Evolutionary conservation across 2,888 invertebrate species (phyloP).

Genomic region (Augochlorella aurata): DNA sequence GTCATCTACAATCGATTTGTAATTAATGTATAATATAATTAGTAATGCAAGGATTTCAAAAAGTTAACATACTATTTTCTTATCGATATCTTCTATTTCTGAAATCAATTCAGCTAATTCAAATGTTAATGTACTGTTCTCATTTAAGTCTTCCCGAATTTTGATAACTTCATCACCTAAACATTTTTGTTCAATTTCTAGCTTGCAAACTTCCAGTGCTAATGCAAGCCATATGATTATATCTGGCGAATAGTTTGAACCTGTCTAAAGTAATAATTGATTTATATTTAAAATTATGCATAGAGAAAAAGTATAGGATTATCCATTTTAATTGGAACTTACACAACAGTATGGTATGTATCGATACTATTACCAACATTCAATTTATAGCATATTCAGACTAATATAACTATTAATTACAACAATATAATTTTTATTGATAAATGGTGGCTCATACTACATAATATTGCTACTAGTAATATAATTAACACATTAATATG

Average conservation of each 20-base stretch:
- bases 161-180: constrained; percentile 70
- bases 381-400: no score
- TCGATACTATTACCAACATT: no score
- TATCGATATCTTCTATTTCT: constrained; percentile 68
- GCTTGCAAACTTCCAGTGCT: constrained; percentile 73
- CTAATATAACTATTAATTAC: no score
- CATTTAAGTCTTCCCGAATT: constrained; percentile 59
- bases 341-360: no score
- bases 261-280: constrained; percentile 28
- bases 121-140: constrained; percentile 53
- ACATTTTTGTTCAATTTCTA: constrained; percentile 68
- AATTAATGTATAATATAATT: constrained; percentile 13
- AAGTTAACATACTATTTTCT: constrained; percentile 67
- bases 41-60: neutral
- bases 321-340: neutral
- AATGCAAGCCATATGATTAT: constrained; percentile 73
- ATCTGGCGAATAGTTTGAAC: constrained; percentile 54
- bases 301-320: neutral
- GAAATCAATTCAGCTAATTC: constrained; percentile 67
- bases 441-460: neutral
- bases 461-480: no score
- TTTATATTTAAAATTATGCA: neutral
- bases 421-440: neutral
- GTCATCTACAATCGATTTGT: constrained; percentile 62
- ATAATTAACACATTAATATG: no score